phyloP scores from a whole-genome alignment of 1,140 invertebrate genomes.

The Archivesica marissinica region DNA sequence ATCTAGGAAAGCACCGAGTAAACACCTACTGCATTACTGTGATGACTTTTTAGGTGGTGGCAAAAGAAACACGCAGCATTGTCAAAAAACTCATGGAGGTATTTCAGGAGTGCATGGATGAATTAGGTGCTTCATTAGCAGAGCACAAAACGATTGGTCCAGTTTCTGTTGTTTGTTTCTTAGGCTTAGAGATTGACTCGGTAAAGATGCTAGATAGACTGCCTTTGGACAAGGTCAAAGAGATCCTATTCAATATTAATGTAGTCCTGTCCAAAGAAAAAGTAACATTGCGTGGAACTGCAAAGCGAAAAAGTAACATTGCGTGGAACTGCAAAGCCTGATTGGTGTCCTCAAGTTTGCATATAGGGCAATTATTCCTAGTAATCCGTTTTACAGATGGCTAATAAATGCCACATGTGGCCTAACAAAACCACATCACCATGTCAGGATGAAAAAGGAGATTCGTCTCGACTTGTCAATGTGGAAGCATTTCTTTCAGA shows the following conservation, averaged over 20 bases:
- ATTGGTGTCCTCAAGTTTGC: conserved; percentile 62
- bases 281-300: too few species aligned
- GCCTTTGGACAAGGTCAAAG: conserved; percentile 21
- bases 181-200: conserved; percentile 54
- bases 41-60: conserved; percentile 41
- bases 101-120: neutral
- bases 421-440: conserved; percentile 15
- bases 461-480: neutral
- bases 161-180: conserved; percentile 31
- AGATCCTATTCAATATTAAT: conserved; percentile 21
- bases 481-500: conserved; percentile 52
- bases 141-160: conserved; percentile 52
- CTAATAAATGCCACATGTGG: conserved; percentile 42
- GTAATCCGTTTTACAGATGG: conserved; percentile 53
- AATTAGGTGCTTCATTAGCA: conserved; percentile 35
- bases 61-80: neutral
- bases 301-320: too few species aligned
- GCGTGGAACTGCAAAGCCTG: conserved; percentile 55
- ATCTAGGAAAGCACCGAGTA: neutral
- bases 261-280: conserved; percentile 2
- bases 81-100: neutral
- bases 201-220: conserved; percentile 49
- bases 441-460: neutral
- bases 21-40: conserved; percentile 17
- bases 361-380: conserved; percentile 39